A percentile compares a stretch with the other conserved stretches of the same genome.
Conservation (phyloP, 1,140 invertebrate genomes). For the Drosophila funebris region DNA sequence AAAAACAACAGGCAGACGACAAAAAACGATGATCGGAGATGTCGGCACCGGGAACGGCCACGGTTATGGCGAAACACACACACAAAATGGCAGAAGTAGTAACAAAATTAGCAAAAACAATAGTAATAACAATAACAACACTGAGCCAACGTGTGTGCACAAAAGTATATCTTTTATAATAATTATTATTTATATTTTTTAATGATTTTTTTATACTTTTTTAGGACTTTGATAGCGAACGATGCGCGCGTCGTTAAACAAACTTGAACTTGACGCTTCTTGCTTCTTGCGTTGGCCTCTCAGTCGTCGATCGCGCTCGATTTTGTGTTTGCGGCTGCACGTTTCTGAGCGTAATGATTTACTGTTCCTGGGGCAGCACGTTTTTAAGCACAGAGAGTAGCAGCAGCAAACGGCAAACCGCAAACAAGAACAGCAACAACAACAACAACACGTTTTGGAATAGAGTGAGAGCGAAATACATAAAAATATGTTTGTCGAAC, state of each 20-base stretch:
- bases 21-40: slow-evolving; percentile 31
- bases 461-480: slow-evolving; percentile 23
- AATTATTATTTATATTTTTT: slow-evolving; percentile 30
- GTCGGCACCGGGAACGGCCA: slow-evolving; percentile 34
- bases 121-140: slow-evolving; percentile 23
- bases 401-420: slow-evolving; percentile 14
- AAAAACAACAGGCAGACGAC: slow-evolving; percentile 57
- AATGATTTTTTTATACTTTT: slow-evolving; percentile 42
- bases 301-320: slow-evolving; percentile 23
- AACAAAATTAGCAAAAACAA: slow-evolving; percentile 30
- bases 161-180: slow-evolving; percentile 40
- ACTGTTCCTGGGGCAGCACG: slow-evolving; percentile 74
- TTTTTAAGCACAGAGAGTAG: slow-evolving; percentile 68
- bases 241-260: slow-evolving; percentile 41
- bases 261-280: slow-evolving; percentile 68
- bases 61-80: slow-evolving; percentile 16
- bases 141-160: neutral
- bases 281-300: neutral
- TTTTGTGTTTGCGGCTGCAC: slow-evolving; percentile 56
- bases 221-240: slow-evolving; percentile 57
- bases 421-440: slow-evolving; percentile 10
- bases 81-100: slow-evolving; percentile 45
- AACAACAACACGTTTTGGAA: slow-evolving; percentile 19
- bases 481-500: slow-evolving; percentile 7
- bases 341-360: slow-evolving; percentile 77